Base-by-base conservation (phyloP, 2,888 invertebrate genomes). In the Yponomeuta malinellus region DNA sequence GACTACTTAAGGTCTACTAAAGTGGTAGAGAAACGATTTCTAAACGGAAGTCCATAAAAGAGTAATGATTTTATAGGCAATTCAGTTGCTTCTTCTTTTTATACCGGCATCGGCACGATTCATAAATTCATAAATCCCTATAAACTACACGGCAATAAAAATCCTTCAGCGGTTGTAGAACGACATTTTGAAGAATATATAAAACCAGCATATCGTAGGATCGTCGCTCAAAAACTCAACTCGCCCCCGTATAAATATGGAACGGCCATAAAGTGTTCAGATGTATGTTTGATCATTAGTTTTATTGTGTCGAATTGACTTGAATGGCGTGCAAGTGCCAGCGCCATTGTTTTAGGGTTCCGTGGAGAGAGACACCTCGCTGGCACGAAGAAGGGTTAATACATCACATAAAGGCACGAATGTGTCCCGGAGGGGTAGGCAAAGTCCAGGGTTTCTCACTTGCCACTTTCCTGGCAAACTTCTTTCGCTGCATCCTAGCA, bases 271-370 rank as follows among this genome's bases (percentile, higher is more conserved):
- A 78, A 78, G 74, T 74, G 77, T 80, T 81, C 78, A 77, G 81
- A 82, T 81, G 81, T 80, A 82, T 81, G 83, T 80, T 73, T 73
- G 73, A 80, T 81, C 84, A 84, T 86, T 86, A 86, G 83, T 86
- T 83, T 86, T 85, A 86, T 83, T 85, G 81, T 85, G 81, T 81
- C 80, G 81, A 78, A 87, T 89, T 89, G 88, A 86, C 84, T 89
- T 89, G 84, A 89, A 88, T 88, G 84, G 88, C 77, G 78, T 78
- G 79, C 76, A 82, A 80, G 77, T 76, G 69, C 69, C 78, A 15
- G 43, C 67, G 64, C 52, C 52, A 59, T 59, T 59, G 12, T 59
- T 59, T 31, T 64, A 29, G 64, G 64, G 31, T 23, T 8, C 64
- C 64, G 64, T 12, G n/a, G 64, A n/a, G 64, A 59, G 52, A 3